These are phyloP conservation scores for Proctacanthus coquilletti DNA, from an alignment of 1,140 invertebrate species.

Conservation along the genomic window DNA sequence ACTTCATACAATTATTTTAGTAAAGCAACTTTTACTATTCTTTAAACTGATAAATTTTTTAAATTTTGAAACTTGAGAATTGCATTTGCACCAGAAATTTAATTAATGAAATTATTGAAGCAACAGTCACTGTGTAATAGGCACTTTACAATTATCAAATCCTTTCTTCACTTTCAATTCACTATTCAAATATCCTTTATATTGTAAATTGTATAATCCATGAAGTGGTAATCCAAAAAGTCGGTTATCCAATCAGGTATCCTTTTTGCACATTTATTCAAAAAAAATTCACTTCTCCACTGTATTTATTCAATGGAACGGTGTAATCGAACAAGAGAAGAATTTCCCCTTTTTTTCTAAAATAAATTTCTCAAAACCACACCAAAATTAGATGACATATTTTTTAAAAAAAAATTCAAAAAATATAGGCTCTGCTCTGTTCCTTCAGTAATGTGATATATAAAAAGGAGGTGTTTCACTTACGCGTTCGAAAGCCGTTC, in stretches of 20 bases:
- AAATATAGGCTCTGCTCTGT: no score
- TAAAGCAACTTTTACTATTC: no score
- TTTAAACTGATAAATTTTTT: no score
- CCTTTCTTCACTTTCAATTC: neutral
- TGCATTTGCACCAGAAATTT: no score
- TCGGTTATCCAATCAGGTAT: no score
- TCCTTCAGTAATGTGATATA: no score
- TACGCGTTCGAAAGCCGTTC: conserved; percentile 84
- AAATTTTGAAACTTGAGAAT: no score
- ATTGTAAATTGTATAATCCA: neutral
- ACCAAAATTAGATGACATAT: no score
- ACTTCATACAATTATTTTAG: no score
- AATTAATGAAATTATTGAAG: no score
- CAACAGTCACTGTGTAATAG: neutral
- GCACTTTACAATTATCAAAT: conserved; percentile 1
- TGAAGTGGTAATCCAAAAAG: conserved; percentile 1
- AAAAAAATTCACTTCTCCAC: no score
- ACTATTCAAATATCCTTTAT: neutral
- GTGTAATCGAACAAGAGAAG: neutral
- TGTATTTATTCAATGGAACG: neutral
- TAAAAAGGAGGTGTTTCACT: conserved; percentile 42
- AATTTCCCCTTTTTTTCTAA: neutral
- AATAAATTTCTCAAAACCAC: conserved; percentile 2
- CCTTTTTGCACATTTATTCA: no score
- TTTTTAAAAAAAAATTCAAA: conserved; percentile 14